These are phyloP conservation scores for Scylla paramamosain DNA, from an alignment of 1,140 invertebrate species.

Conservation along the genomic window DNA sequence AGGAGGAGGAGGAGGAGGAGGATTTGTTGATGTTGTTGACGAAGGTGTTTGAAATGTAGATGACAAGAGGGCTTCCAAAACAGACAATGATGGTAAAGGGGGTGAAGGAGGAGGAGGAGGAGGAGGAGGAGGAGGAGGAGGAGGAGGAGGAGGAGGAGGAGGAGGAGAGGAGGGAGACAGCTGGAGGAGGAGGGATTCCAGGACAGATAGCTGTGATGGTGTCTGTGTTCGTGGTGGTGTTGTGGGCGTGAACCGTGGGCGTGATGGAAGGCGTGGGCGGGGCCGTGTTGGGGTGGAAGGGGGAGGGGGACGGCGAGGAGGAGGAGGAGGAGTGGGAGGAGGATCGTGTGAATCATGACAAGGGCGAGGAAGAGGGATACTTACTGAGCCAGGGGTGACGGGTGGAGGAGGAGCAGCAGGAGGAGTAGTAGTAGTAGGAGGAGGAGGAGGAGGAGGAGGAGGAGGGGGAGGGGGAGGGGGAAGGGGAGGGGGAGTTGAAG, in stretches of 20 bases:
- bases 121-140: not conserved
- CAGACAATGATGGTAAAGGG: not conserved
- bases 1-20: not conserved
- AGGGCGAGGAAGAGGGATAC: conserved; percentile 35
- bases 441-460: conserved; percentile 41
- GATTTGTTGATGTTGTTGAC: not conserved
- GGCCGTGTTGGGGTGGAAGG: not conserved
- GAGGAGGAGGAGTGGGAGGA: not conserved
- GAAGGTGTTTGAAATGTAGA: not conserved
- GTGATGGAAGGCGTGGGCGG: not conserved
- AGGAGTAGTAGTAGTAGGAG: conserved; percentile 34
- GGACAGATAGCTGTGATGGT: not conserved
- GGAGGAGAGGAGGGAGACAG: not conserved
- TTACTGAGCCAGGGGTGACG: conserved; percentile 54
- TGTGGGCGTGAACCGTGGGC: no score
- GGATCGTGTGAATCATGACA: no score
- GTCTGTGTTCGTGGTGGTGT: not conserved
- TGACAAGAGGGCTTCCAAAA: not conserved
- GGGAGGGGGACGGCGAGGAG: not conserved
- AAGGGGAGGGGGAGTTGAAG: not conserved
- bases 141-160: not conserved
- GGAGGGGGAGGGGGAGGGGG: conserved; percentile 46
- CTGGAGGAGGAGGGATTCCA: no score
- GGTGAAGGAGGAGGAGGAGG: not conserved
- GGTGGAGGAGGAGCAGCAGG: conserved; percentile 58